Conservation (phyloP, 2,113 vertebrate species). For the Chinchilla lanigera region DNA sequence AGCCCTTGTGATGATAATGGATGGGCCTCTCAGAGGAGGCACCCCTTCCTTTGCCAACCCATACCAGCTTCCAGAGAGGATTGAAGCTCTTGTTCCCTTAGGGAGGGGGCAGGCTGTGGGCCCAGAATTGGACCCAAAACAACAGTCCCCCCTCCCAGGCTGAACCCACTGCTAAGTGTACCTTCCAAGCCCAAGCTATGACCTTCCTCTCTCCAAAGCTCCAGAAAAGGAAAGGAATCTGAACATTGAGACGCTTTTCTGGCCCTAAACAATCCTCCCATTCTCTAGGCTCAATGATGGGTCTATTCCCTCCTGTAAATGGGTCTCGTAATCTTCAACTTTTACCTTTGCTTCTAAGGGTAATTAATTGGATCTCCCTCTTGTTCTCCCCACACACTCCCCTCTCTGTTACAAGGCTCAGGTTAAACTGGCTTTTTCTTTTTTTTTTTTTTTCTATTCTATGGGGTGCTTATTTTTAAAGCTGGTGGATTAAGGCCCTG, state of each 20-base stretch:
- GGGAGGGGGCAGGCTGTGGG: conserved; percentile 47
- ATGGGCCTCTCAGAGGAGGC: conserved; percentile 33
- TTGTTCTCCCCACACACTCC: conserved; percentile 76
- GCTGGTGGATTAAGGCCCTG: conserved; percentile 55
- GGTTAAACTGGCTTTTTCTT: conserved; percentile 72
- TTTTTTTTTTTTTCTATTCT: conserved; percentile 64
- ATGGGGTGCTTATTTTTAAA: conserved; percentile 66
- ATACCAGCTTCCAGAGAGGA: conserved; percentile 33
- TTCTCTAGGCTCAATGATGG: conserved; percentile 83
- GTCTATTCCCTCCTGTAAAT: conserved; percentile 82
- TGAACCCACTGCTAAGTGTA: conserved; percentile 52
- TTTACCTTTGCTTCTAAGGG: conserved; percentile 77
- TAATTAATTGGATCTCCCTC: conserved; percentile 77
- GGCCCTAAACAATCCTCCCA: conserved; percentile 79
- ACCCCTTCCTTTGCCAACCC: neutral
- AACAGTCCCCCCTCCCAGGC: conserved; percentile 51
- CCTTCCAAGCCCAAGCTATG: conserved; percentile 72
- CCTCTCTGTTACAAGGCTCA: conserved; percentile 82
- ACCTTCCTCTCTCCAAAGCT: conserved; percentile 79
- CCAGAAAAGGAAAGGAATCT: conserved; percentile 80
- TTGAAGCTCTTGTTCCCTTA: neutral
- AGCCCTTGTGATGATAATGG: conserved; percentile 81
- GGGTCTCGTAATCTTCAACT: conserved; percentile 80
- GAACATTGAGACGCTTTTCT: conserved; percentile 78
- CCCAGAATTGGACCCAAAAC: conserved; percentile 34